Evolutionary conservation across 2,888 invertebrate species (phyloP).

Genomic region (Camptogramma bilineatum): DNA sequence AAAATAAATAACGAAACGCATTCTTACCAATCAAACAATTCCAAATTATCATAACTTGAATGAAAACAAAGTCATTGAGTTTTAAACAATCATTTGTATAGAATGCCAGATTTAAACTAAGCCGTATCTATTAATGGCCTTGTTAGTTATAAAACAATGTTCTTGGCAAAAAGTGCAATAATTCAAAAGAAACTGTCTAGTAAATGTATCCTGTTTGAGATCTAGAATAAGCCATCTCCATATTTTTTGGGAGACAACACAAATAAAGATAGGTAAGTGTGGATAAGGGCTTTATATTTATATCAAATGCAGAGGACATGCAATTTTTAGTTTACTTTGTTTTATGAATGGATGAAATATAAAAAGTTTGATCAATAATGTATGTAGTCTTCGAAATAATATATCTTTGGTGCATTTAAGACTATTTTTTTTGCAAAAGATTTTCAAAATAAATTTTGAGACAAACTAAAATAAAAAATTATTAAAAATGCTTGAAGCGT

Average conservation of each 20-base stretch:
- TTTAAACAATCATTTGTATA: neutral
- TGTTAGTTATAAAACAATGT: neutral
- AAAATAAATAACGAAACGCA: neutral
- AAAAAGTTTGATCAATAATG: constrained; percentile 26
- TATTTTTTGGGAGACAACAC: too few species aligned
- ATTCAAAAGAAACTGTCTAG: too few species aligned
- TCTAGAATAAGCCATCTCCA: too few species aligned
- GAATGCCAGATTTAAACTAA: neutral
- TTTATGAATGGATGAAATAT: neutral
- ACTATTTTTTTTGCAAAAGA: too few species aligned
- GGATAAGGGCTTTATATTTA: too few species aligned
- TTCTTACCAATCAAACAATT: neutral
- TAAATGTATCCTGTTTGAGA: too few species aligned
- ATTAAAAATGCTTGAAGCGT: neutral
- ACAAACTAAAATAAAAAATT: neutral
- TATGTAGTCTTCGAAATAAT: constrained; percentile 17
- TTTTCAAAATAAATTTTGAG: neutral
- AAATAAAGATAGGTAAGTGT: too few species aligned
- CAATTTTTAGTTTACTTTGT: neutral
- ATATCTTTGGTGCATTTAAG: constrained; percentile 24
- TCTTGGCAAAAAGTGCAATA: too few species aligned
- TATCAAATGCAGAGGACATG: too few species aligned
- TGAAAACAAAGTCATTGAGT: neutral
- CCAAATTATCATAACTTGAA: neutral
- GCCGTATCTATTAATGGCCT: neutral